These are phyloP conservation scores for Dexiosoma caninum DNA, from an alignment of 2,888 invertebrate genomes.

Conservation along the genomic window DNA sequence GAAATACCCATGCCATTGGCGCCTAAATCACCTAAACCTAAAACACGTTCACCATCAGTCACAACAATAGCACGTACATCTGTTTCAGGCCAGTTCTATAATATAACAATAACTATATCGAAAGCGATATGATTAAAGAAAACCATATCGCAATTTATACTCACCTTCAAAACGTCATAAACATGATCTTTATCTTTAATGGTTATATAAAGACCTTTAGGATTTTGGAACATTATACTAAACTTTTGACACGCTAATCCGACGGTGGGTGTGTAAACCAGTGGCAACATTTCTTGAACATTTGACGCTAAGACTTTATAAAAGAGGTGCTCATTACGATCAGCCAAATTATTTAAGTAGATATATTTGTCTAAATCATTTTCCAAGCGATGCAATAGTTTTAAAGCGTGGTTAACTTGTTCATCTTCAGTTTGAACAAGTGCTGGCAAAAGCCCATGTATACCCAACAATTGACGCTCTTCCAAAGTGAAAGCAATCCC, in stretches of 20 bases:
- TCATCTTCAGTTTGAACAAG: conserved; percentile 92
- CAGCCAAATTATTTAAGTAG: conserved; percentile 89
- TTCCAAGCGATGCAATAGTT: conserved; percentile 89
- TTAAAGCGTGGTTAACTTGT: conserved; percentile 89
- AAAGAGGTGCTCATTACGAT: conserved; percentile 97
- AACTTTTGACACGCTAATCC: conserved; percentile 98
- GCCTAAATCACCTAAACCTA: conserved; percentile 98
- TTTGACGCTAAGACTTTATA: conserved; percentile 92
- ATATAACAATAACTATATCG: neutral
- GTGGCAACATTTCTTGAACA: conserved; percentile 94
- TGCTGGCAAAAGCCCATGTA: conserved; percentile 96
- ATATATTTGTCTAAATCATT: conserved; percentile 97
- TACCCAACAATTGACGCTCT: conserved; percentile 95
- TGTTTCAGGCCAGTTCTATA: conserved; percentile 85
- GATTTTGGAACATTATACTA: conserved; percentile 92
- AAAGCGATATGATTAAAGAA: neutral
- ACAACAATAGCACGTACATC: conserved; percentile 94
- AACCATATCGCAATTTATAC: neutral
- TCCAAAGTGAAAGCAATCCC: conserved; percentile 96
- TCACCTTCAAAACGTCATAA: conserved; percentile 95
- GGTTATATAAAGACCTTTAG: conserved; percentile 96
- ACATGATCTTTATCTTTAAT: conserved; percentile 97
- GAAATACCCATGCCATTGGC: conserved; percentile 99
- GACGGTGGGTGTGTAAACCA: conserved; percentile 99
- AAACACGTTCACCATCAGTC: conserved; percentile 99